These are phyloP conservation scores for Drosophila mimetica DNA, from an alignment of 2,888 invertebrate genomes.

Conservation along the genomic window DNA sequence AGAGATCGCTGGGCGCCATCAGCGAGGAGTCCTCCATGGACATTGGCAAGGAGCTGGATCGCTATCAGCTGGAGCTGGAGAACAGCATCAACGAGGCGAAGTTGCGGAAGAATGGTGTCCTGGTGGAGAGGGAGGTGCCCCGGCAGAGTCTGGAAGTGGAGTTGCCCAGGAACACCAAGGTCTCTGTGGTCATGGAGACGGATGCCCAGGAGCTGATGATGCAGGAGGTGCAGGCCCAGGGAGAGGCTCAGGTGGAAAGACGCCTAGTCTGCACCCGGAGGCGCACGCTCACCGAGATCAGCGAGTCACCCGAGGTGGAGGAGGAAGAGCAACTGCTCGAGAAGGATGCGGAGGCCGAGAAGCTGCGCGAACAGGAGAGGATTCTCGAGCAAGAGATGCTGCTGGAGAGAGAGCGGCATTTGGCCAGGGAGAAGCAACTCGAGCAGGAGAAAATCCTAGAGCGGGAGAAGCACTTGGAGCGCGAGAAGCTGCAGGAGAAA, in stretches of 20 bases:
- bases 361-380: constrained; percentile 9
- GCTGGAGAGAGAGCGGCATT: constrained; percentile 6
- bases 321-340: constrained; percentile 13
- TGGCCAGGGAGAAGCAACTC: constrained; percentile 2
- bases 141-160: constrained; percentile 18
- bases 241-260: constrained; percentile 49
- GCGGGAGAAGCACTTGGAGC: constrained; percentile 17
- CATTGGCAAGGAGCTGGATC: constrained; percentile 83
- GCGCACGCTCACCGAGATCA: constrained; percentile 63
- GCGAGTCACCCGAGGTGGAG: constrained; percentile 56
- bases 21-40: constrained; percentile 83
- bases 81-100: constrained; percentile 85
- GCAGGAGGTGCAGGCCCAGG: constrained; percentile 12
- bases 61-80: constrained; percentile 84
- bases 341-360: constrained; percentile 18
- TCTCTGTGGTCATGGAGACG: constrained; percentile 29
- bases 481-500: constrained; percentile 11
- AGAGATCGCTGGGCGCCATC: constrained; percentile 76
- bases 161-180: constrained; percentile 8
- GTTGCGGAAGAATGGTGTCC: constrained; percentile 67
- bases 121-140: constrained; percentile 24
- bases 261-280: constrained; percentile 57
- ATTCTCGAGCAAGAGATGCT: constrained; percentile 6
- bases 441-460: constrained; percentile 13
- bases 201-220: constrained; percentile 18